These are phyloP conservation scores for Nycteola revayana DNA, from an alignment of 2,888 invertebrate genomes.

Conservation along the genomic window DNA sequence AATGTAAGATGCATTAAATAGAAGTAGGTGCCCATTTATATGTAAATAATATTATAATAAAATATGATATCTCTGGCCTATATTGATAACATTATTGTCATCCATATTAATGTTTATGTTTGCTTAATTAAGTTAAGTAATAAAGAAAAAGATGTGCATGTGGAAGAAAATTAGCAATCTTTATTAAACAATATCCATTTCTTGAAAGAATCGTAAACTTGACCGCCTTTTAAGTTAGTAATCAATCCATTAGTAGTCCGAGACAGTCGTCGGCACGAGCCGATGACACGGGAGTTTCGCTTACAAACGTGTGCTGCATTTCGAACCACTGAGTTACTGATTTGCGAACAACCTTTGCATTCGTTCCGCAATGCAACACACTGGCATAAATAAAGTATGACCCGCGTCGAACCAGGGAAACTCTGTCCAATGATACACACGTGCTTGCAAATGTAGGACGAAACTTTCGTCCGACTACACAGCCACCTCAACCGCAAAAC, in stretches of 20 bases:
- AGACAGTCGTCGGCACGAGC: slow-evolving; percentile 50
- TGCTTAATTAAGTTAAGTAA: no score
- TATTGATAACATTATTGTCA: no score
- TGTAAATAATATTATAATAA: no score
- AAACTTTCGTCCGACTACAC: slow-evolving; percentile 68
- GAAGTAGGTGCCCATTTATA: no score
- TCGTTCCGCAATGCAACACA: slow-evolving; percentile 66
- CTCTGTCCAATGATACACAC: slow-evolving; percentile 62
- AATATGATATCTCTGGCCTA: no score
- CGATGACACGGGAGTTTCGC: slow-evolving; percentile 56
- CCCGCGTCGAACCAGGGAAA: slow-evolving; percentile 65
- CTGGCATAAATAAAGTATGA: slow-evolving; percentile 61
- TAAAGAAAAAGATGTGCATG: no score
- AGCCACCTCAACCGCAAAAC: slow-evolving; percentile 65
- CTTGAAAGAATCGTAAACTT: slow-evolving; percentile 27
- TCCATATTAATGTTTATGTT: no score
- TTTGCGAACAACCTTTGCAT: slow-evolving; percentile 66
- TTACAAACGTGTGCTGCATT: slow-evolving; percentile 52
- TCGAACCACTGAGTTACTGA: slow-evolving; percentile 26
- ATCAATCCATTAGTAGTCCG: slow-evolving; percentile 43
- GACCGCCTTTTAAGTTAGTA: slow-evolving; percentile 37
- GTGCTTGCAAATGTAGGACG: slow-evolving; percentile 67
- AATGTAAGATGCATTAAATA: no score
- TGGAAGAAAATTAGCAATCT: no score
- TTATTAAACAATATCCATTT: slow-evolving; percentile 18